Conservation (phyloP, 2,113 vertebrate species). For the Triplophysa rosa region DNA sequence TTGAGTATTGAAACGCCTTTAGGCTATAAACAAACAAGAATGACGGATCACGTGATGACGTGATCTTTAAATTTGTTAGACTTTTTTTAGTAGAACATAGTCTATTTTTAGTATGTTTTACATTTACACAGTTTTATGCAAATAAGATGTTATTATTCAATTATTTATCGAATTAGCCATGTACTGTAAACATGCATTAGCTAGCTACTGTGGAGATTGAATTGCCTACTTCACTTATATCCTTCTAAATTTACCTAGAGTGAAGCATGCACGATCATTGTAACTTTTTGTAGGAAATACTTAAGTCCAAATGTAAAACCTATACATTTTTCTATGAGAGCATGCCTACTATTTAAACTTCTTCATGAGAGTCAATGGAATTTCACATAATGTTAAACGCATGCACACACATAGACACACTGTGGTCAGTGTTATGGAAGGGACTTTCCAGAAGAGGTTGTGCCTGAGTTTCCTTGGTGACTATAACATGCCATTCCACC, state of each 20-base stretch:
- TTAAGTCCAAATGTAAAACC: neutral
- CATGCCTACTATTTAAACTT: neutral
- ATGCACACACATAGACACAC: neutral
- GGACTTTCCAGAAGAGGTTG: constrained; percentile 46
- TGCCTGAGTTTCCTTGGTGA: constrained; percentile 35
- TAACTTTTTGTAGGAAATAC: neutral
- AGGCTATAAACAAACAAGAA: no score
- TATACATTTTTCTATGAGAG: neutral
- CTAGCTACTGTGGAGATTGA: no score
- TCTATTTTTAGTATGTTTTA: no score
- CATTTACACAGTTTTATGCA: no score
- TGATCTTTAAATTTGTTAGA: no score
- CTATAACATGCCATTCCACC: constrained; percentile 23
- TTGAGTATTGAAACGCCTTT: no score
- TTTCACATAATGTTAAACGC: constrained; percentile 16
- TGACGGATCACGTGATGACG: no score
- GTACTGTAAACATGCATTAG: no score
- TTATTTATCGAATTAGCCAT: no score
- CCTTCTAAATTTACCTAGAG: neutral
- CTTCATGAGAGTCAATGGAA: constrained; percentile 5
- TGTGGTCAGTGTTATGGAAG: constrained; percentile 33
- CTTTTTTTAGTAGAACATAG: no score
- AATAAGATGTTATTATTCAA: no score
- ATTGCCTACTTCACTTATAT: no score
- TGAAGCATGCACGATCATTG: neutral